Evolutionary conservation across 2,113 vertebrate genomes (phyloP).

Genomic region (Neodon shergylaensis): DNA sequence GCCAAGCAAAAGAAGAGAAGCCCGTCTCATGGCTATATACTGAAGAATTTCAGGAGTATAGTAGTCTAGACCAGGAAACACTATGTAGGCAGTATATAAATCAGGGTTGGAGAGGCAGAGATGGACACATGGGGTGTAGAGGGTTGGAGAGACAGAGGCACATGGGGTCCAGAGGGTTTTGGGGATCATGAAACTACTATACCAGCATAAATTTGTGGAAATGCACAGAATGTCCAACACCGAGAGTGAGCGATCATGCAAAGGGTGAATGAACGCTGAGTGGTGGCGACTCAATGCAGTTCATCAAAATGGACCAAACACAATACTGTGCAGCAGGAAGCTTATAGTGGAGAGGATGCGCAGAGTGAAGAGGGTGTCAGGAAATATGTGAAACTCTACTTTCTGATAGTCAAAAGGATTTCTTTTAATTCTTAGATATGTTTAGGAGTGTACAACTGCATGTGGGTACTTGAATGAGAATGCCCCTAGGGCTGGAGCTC

Average conservation of each 20-base stretch:
- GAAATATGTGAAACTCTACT: neutral
- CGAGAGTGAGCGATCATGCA: neutral
- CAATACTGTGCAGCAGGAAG: too few species aligned
- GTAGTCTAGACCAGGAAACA: neutral
- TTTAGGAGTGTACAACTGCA: neutral
- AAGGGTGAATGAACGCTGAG: neutral
- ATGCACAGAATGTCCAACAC: neutral
- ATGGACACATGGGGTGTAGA: too few species aligned
- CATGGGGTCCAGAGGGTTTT: neutral
- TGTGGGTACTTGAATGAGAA: neutral
- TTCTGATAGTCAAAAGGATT: neutral
- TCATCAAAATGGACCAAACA: neutral
- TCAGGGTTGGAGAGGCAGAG: neutral
- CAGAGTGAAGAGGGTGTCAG: neutral
- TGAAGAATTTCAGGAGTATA: neutral
- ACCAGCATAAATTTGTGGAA: neutral
- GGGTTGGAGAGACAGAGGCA: neutral
- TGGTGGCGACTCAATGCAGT: neutral
- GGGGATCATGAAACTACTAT: neutral
- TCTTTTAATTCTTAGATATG: neutral
- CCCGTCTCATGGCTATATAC: neutral
- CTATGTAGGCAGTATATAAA: neutral
- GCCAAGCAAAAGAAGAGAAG: neutral
- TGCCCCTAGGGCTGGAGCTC: neutral
- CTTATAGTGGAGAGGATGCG: accelerated